Conservation (phyloP, 2,888 invertebrate species). For the Drosophila nigritarsus region DNA sequence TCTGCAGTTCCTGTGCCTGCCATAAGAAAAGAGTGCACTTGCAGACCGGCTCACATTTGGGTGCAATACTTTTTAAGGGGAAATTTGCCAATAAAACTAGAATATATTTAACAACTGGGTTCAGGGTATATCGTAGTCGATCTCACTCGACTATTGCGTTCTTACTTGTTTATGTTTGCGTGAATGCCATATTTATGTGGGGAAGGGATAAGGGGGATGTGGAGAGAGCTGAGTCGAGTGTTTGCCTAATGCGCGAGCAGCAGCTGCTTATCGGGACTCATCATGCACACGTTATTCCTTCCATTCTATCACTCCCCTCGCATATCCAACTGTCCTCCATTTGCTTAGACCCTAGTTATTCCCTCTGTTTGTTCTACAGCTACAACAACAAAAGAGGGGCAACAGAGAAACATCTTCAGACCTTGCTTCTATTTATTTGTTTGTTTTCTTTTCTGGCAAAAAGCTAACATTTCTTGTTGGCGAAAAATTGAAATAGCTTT, state of each 20-base stretch:
- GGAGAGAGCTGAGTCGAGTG: background rate
- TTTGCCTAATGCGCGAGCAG: slow-evolving; percentile 44
- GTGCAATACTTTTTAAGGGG: too few relatives aligned
- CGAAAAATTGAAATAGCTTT: slow-evolving; percentile 38
- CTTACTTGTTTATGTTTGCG: background rate
- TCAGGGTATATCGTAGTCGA: too few relatives aligned
- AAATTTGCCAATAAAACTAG: too few relatives aligned
- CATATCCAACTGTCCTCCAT: slow-evolving; percentile 6
- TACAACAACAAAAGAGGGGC: slow-evolving; percentile 21
- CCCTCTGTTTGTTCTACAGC: slow-evolving; percentile 26
- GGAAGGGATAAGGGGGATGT: too few relatives aligned
- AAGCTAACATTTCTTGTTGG: slow-evolving; percentile 32
- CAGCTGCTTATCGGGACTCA: slow-evolving; percentile 53
- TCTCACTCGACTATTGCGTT: too few relatives aligned
- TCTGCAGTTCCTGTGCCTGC: too few relatives aligned
- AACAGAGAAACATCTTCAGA: slow-evolving; percentile 7
- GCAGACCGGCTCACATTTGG: too few relatives aligned
- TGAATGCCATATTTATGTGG: background rate
- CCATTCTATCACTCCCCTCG: background rate
- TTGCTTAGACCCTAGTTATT: slow-evolving; percentile 13
- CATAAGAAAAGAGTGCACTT: too few relatives aligned
- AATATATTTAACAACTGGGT: too few relatives aligned
- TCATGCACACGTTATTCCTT: slow-evolving; percentile 38
- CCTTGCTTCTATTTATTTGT: slow-evolving; percentile 17
- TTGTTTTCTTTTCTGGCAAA: slow-evolving; percentile 15